Evolutionary conservation across 2,888 invertebrate species (phyloP), one percentile per base, ranked within the genome.

Genomic region (Scaptomyza polygonia): DNA sequence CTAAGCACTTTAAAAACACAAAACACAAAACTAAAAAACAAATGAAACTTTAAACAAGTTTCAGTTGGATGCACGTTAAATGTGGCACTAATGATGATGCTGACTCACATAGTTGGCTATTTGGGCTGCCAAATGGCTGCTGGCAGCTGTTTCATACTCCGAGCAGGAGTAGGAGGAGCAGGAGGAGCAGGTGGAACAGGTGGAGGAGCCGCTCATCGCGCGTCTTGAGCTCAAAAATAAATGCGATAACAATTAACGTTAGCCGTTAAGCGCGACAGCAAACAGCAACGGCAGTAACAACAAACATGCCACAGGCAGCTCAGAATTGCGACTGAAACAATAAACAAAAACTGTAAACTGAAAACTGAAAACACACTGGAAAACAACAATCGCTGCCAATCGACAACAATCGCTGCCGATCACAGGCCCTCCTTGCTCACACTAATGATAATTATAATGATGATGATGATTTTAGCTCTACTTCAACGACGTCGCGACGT

Each of bases 91-190:
- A 36, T 45, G 63, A 51, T 55, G 47, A 7, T 36, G 45, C 3
- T 48, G 76, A 89, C 90, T 72, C 79, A 90, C 89, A 86, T 89
- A 90, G 83, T 80, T 88, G 42, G 89, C 84, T 57, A 90, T 89
- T 78, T 85, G 79, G 72, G 86, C 80, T 62, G 90, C 89, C 77
- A 90, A 77, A 57, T 75, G 49, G 44, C 66, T 72, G 44, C 66
- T 72, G 56, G 66, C 67, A 56, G 64, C 62, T 58, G 69, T 65
- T 58, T 72, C 76, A 52, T 51, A 54, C 58, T 71, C 77, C 45
- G 43, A 29, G 32, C 44, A 18, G n/a, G 7, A 36, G 53, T 32
- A 25, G 43, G 18, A 21, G 21, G 21, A 25, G 43, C n/a, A 21
- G 21, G 21, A 9, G 21, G 12, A 5, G 8, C 7, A 4, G 51